Evolutionary conservation across 2,888 invertebrate genomes (phyloP), one percentile per base, ranked within the genome.

Genomic region (Drosophila greeni): DNA sequence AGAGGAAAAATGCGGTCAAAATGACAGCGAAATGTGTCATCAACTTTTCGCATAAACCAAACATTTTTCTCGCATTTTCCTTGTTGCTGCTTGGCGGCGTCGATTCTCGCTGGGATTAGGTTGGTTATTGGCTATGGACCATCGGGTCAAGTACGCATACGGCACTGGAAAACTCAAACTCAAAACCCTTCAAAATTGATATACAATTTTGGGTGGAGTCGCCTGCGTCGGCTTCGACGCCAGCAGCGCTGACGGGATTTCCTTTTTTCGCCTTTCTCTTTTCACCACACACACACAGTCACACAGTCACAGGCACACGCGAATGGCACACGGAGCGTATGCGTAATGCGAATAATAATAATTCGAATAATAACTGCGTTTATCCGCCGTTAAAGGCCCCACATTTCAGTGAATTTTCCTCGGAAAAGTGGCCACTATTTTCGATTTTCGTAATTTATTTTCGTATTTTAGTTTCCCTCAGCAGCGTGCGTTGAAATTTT

Each of bases 31-130:
- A 79, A 86, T 87, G 87, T 88, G 87, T 87, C 88, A 87, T 87
- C 88, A 87, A 88, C 88, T 88, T 88, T 84, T 86, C 85, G 82
- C 86, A 84, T 81, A 83, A 70, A 75, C 80, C 83, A 84, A 85
- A 82, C 87, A 87, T 88, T 86, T 87, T 87, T 85, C 87, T 87
- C 84, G 87, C 87, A 87, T 87, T 88, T 88, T 88, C 85, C 84
- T 80, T 61, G 54, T 68, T 71, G 73, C 64, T 73, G 58, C 61
- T 61, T 56, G 53, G 55, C 40, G 58, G 55, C 45, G 53, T 56
- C 47, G 57, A 33, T 42, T 60, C 43, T 65, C 57, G 31, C 37
- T 43, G 58, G 47, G 47, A 55, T 55, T 26, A 18, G 47, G 47
- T 31, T 43, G 43, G 2, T 49, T 52, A 23, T 49, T 52, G 29